Evolutionary conservation across 1,140 invertebrate genomes (phyloP), one percentile per base, ranked within the genome.

Genomic region (Drosophila novamexicana): DNA sequence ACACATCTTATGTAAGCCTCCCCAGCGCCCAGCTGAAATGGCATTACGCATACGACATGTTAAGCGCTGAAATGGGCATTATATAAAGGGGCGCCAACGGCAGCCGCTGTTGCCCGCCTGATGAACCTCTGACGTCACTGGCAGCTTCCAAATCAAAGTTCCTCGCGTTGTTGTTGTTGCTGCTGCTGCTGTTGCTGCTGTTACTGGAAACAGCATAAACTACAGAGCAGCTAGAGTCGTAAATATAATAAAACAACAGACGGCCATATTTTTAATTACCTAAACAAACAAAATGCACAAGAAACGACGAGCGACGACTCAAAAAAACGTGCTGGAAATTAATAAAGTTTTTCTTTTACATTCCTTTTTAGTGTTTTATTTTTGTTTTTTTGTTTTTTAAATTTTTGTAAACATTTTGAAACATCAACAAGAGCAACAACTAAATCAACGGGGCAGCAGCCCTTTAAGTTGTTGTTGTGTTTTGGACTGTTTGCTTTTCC

Each of bases 181-280:
- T 32, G 40, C 2, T 14, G 7, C 52, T 32, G 16, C 40, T 34
- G 61, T 14, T 53, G 50, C 37, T 56, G 40, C 5, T 14, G 7
- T 14, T 8, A 22, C 12, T 22, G 29, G 49, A 39, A 53, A 52
- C 63, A 22, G 47, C 47, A 59, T 57, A 63, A 63, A 63, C 59
- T 63, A 63, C 14, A 16, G 49, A 34, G 22, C 1, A 49, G 62
- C 18, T 45, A 36, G n/a, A 4, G 44, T 62, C 44, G 58, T 62
- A 62, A 47, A 62, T 49, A 39, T 14, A 65, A 44, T n/a, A 34
- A 29, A 59, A 45, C 9, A 59, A 44, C 65, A 73, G 45, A 79
- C 39, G 83, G 72, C 42, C 69, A 86, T 74, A 86, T 77, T 83
- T 86, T 89, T 75, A 86, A 86, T 86, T 83, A 86, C 84, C 83